Evolutionary conservation across 2,797 vertebrate species (phyloP), one percentile per base, ranked within the genome.

Genomic region (Zenarchopterus dispar): DNA sequence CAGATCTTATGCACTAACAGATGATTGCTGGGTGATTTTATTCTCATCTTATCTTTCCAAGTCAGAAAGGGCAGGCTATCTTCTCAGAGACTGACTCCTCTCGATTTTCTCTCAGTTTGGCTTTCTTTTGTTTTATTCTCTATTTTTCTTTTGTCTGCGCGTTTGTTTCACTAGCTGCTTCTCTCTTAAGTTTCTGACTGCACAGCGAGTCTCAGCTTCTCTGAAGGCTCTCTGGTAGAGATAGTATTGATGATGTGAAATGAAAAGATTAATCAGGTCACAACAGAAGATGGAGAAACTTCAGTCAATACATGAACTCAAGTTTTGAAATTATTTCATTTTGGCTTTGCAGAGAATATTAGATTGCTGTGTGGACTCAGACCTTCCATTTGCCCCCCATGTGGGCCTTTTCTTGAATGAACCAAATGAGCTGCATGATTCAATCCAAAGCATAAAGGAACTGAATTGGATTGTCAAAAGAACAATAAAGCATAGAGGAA

Each of bases 391-490:
- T 55, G 41, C 73, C 60, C 75, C 73, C 74, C 73, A 59, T 56
- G 78, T 62, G 77, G 56, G 50, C 62, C 44, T 77, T 66, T 66
- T 70, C 22, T 41, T 26, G 26, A 49, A 44, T 23, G 64, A 78
- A 59, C 50, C 50, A 56, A 76, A 81, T 67, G 52, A 61, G 47
- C 52, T 2, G 23, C 53, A 56, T 39, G 70, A 81, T 62, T 80
- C 64, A 68, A 62, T 82, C 65, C 70, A 81, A 84, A 70, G 78
- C 74, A 72, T 63, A 67, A 71, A 69, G 66, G 60, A 52, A 67
- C 64, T 70, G 68, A 86, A 88, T 84, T 63, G 75, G 67, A 84
- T 87, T 85, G 87, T 80, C 58, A 60, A 65, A 57, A 62, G 80
- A 82, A 82, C 67, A 80, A 81, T 84, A 68, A 80, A 82, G 75